A percentile compares a stretch with the other conserved stretches of the same genome.
phyloP scores from a whole-genome alignment of 2,113 vertebrate genomes.

The Synodontis membranacea region DNA sequence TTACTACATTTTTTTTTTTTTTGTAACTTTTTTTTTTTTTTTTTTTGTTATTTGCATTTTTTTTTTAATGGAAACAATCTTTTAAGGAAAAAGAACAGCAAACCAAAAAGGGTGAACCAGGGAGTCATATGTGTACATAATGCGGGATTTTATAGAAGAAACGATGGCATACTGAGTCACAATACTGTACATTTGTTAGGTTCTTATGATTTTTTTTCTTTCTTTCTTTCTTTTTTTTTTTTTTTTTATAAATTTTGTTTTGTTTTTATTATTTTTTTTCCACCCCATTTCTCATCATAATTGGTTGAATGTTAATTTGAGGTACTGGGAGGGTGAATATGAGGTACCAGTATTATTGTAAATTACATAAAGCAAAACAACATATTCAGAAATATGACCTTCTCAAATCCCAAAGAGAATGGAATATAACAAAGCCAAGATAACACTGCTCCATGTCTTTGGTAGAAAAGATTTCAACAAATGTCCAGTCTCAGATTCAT shows the following conservation, averaged over 20 bases:
- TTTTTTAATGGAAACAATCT: conserved; percentile 76
- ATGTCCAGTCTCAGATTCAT: conserved; percentile 76
- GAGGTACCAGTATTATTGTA: conserved; percentile 83
- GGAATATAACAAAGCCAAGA: conserved; percentile 61
- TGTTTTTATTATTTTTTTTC: not conserved
- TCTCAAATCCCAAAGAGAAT: conserved; percentile 59
- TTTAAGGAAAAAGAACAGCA: conserved; percentile 79
- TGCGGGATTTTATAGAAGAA: conserved; percentile 63
- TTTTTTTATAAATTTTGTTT: conserved; percentile 3
- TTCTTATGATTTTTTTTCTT: not conserved
- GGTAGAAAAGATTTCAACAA: conserved; percentile 86
- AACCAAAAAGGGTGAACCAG: conserved; percentile 87
- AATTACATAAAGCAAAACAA: conserved; percentile 74
- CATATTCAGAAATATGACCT: conserved; percentile 62
- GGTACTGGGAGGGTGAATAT: conserved; percentile 82
- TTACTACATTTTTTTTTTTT: conserved; percentile 84
- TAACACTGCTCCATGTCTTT: conserved; percentile 87
- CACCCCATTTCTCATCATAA: conserved; percentile 67
- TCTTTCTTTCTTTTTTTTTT: not conserved
- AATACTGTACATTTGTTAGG: conserved; percentile 75
- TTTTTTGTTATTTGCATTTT: conserved; percentile 76
- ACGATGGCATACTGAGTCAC: conserved; percentile 68
- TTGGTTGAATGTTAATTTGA: conserved; percentile 80
- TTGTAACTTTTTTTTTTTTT: conserved; percentile 70
- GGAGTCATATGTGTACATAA: conserved; percentile 70